Conservation (phyloP, 30 jellyfish, hydroid and myxozoan genomes). For the Sanderia malayensis region DNA sequence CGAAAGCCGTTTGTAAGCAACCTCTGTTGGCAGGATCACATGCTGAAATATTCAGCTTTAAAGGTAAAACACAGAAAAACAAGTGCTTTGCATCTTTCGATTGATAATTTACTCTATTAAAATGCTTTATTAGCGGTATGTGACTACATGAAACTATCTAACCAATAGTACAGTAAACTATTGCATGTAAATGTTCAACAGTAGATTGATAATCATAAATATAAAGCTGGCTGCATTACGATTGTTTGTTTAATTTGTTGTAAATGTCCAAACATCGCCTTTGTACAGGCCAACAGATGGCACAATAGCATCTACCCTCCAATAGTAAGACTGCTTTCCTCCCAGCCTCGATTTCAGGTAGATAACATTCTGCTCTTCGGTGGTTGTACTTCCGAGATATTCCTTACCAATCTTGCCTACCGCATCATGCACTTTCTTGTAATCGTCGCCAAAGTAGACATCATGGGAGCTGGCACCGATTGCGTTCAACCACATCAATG, state of each 20-base stretch:
- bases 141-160: too few species aligned
- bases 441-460: conserved; percentile 30
- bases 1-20: too few species aligned
- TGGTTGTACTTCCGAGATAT: neutral
- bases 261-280: conserved; percentile 36
- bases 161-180: too few species aligned
- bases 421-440: neutral
- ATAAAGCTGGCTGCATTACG: neutral
- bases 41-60: too few species aligned
- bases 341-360: neutral
- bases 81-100: too few species aligned
- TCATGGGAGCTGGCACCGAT: neutral
- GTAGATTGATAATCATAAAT: too few species aligned
- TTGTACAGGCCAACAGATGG: conserved; percentile 5
- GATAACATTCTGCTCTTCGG: conserved; percentile 9
- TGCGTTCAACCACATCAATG: conserved; percentile 39
- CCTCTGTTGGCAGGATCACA: too few species aligned
- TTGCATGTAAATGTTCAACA: too few species aligned
- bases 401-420: neutral
- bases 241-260: neutral
- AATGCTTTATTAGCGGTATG: too few species aligned
- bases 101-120: too few species aligned
- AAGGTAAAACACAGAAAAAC: too few species aligned
- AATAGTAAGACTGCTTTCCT: neutral
- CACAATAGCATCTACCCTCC: conserved; percentile 35